Conservation (phyloP, 1,140 invertebrate species). For the Calliphora vicina region DNA sequence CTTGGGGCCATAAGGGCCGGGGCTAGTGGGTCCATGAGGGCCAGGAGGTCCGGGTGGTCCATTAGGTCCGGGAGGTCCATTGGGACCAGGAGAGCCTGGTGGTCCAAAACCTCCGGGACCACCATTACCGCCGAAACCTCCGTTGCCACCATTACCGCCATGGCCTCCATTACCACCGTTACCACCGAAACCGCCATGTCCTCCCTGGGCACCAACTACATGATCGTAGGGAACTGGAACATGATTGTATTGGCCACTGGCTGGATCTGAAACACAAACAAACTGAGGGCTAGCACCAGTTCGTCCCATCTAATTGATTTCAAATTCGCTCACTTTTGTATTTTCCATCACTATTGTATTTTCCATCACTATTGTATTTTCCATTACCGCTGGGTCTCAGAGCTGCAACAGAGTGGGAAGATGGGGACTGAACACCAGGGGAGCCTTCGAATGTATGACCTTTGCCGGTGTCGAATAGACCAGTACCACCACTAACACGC, state of each 20-base stretch:
- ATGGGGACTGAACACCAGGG: constrained; percentile 54
- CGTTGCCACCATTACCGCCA: constrained; percentile 37
- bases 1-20: constrained; percentile 33
- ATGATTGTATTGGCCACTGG: constrained; percentile 38
- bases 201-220: constrained; percentile 49
- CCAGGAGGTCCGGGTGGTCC: constrained; percentile 40
- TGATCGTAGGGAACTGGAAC: constrained; percentile 50
- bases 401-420: constrained; percentile 52
- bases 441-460: constrained; percentile 51
- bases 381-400: constrained; percentile 44
- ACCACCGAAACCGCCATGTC: constrained; percentile 22
- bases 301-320: constrained; percentile 11
- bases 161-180: constrained; percentile 33
- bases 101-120: constrained; percentile 28
- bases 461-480: constrained; percentile 57
- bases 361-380: constrained; percentile 29
- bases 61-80: constrained; percentile 43
- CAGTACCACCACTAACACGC: constrained; percentile 42
- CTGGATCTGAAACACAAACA: constrained; percentile 61
- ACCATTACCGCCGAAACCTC: constrained; percentile 39
- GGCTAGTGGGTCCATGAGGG: constrained; percentile 42
- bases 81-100: constrained; percentile 42
- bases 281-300: constrained; percentile 41
- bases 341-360: constrained; percentile 41
- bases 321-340: constrained; percentile 47